Base-by-base conservation (phyloP, 2,113 vertebrate genomes). In the Tichodroma muraria region DNA sequence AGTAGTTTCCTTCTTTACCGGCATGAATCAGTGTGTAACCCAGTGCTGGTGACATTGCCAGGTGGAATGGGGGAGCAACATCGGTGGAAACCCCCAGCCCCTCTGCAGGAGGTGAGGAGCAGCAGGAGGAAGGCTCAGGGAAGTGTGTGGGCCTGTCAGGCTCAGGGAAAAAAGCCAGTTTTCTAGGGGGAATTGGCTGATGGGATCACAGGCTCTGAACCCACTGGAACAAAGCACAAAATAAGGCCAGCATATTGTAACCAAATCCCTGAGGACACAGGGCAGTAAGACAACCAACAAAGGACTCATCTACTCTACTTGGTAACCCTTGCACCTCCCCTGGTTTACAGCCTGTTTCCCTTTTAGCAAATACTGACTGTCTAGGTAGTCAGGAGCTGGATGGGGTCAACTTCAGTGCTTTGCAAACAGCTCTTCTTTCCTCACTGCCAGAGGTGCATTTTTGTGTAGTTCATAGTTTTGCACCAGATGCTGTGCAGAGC, bases 221-320 rank as follows among this genome's bases (percentile, higher is more conserved):
- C 65, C 35, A 4, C 78, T 93, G 50, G 49, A 94, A 85, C 64
- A 94, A 96, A 96, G 95, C 95, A 97, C 95, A 97, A 93, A 90
- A 78, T 49, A 70, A 65, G 72, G 71, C 71, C 77, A 83, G 89
- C 82, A 50, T 80, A 33, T 30, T 28, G 59, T 85, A 94, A 91
- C 87, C 86, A 80, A 91, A 82, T 42, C 86, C 72, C 73, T 78
- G 60, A 89, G 53, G 91, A 81, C 35, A 52, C 21, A 22, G 47
- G 73, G 49, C 11, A 31, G 65, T n/a, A 35, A 80, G 38, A 50
- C 12, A 64, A 23, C 42, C 11, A 15, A 30, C 4, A 6, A 80
- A 73, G 38, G 79, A 83, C 49, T 72, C 0, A 0, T 40, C 71
- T 85, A 10, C 13, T 86, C 33, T 53, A 56, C 8, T 30, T 7